These are phyloP conservation scores for Thecocarcelia acutangulata DNA, from an alignment of 2,888 invertebrate species.

Conservation along the genomic window DNA sequence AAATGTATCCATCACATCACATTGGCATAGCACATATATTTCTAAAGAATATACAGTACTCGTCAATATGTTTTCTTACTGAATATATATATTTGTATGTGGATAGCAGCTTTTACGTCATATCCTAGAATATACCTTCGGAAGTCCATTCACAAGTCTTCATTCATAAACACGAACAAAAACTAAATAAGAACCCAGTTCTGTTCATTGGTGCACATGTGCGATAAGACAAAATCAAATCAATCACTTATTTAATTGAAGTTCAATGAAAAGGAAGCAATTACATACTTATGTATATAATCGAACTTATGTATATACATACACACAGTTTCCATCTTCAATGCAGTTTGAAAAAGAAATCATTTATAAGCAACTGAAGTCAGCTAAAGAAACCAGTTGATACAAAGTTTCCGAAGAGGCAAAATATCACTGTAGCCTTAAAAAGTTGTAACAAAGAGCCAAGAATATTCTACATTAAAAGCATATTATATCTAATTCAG, in stretches of 20 bases:
- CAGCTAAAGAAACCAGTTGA: conserved; percentile 63
- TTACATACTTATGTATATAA: background rate
- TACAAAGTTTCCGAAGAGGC: conserved; percentile 59
- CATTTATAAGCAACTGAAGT: conserved; percentile 68
- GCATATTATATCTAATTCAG: conserved; percentile 1
- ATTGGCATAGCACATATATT: no score
- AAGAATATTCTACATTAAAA: conserved; percentile 22
- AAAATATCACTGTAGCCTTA: background rate
- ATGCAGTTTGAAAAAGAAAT: conserved; percentile 7
- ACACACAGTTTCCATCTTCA: conserved; percentile 8
- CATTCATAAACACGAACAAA: conserved; percentile 2
- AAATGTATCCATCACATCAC: no score
- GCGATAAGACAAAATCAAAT: conserved; percentile 72
- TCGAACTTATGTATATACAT: no score
- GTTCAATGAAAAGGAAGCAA: conserved; percentile 66
- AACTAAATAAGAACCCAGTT: background rate
- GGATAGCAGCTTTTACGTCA: no score
- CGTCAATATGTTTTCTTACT: no score
- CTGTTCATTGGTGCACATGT: conserved; percentile 71
- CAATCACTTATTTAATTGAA: conserved; percentile 70
- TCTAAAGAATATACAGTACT: no score
- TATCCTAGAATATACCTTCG: background rate
- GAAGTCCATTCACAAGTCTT: conserved; percentile 53
- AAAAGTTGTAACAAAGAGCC: background rate
- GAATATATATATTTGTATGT: no score